Conservation (phyloP, 35 echinoderm and acorn worm species). For the Diadema setosum region DNA sequence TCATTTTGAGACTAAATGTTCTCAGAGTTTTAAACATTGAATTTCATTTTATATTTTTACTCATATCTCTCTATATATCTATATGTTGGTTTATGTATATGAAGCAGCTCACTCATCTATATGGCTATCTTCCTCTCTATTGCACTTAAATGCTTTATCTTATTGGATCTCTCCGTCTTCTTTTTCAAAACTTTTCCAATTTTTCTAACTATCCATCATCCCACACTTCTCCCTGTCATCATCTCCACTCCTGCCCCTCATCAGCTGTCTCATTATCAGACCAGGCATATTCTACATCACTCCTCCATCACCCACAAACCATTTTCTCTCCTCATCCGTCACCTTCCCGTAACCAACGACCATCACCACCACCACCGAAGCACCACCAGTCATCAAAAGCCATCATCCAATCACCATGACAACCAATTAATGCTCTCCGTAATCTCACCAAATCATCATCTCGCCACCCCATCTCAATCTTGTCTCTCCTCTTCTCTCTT, state of each 20-base stretch:
- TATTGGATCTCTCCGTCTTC: no score
- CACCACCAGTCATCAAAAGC: not conserved
- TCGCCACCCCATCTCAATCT: no score
- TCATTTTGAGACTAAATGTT: no score
- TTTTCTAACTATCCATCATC: no score
- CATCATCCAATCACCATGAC: constrained; percentile 3
- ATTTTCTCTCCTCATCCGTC: constrained; percentile 1
- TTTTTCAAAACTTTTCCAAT: no score
- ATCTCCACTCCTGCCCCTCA: not conserved
- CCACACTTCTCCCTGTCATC: not conserved
- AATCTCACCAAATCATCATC: not conserved
- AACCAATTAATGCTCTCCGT: not conserved
- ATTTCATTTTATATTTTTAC: no score
- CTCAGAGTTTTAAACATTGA: no score
- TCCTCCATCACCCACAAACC: constrained; percentile 1
- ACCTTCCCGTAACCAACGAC: not conserved
- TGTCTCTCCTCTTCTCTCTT: not conserved
- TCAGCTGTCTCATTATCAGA: not conserved
- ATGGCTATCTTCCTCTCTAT: no score
- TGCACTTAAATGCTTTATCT: no score
- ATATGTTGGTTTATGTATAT: no score
- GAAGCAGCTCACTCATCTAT: no score
- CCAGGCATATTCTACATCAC: not conserved
- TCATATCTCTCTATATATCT: no score
- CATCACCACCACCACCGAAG: not conserved